Evolutionary conservation across 2,797 vertebrate species (phyloP), one percentile per base, ranked within the genome.

Genomic region (Synanceia verrucosa): DNA sequence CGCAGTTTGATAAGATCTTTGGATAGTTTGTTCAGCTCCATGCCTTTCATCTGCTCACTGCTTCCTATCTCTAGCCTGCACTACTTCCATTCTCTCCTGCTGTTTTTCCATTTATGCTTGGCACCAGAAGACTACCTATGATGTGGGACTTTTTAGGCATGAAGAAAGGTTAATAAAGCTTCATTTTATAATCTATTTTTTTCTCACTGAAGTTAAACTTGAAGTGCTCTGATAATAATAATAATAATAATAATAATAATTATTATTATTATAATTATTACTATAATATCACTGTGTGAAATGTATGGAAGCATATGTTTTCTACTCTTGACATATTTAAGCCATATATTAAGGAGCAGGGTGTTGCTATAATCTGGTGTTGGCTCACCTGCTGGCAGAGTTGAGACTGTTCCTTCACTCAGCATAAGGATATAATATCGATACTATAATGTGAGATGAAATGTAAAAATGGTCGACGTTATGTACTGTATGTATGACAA

Each of bases 61-160:
- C 46, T 77, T 72, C 71, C 66, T 73, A 79, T 83, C 76, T 83
- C 33, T 52, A 61, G 24, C 51, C 59, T 56, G 76, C 79, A 77
- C 70, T 47, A 80, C 71, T 82, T 88, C 80, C 78, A 84, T 87
- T 80, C 79, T 82, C 60, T 71, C 67, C 44, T 62, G 78, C 69
- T 84, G 56, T 66, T 84, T 84, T 80, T 78, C n/a, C 39, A 73
- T 83, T 82, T 62, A 31, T 33, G 18, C 23, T 57, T 66, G 69
- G 60, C 59, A 70, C 46, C n/a, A 48, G 59, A 26, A n/a, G 47
- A 63, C 72, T 31, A 31, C 61, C 63, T 31, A 21, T 67, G 43
- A 75, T 75, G 52, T 80, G 73, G 56, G 47, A 70, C 62, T 61
- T 79, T 78, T 57, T 73, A 23, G 65, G 21, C 44, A 34, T 21